Evolutionary conservation across 2,113 vertebrate genomes (phyloP).

Genomic region (Clarias gariepinus): DNA sequence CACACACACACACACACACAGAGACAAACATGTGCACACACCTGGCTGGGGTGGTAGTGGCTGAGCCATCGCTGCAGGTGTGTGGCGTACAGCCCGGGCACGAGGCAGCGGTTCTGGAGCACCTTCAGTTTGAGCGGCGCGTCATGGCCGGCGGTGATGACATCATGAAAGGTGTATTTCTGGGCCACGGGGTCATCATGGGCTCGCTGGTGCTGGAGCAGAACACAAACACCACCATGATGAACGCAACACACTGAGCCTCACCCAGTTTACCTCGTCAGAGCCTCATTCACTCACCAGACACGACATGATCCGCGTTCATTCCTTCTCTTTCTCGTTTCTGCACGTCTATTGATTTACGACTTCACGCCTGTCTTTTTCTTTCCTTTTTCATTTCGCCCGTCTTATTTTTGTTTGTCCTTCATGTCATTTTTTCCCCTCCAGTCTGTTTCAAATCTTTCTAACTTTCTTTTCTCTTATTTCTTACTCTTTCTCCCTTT

Average conservation of each 20-base stretch:
- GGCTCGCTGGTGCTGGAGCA: slow-evolving; percentile 82
- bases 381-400: not conserved
- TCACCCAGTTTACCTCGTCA: not conserved
- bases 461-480: not conserved
- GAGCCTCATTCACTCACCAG: not conserved
- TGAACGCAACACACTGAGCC: not conserved
- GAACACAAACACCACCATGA: not conserved
- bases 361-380: too few species aligned
- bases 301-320: not conserved
- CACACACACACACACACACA: not conserved
- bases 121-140: slow-evolving; percentile 72
- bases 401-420: not conserved
- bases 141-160: slow-evolving; percentile 76
- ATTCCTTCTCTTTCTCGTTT: not conserved
- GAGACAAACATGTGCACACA: not conserved
- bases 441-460: not conserved
- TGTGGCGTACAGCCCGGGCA: slow-evolving; percentile 83
- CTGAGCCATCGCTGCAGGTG: slow-evolving; percentile 86
- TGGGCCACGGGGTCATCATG: slow-evolving; percentile 82
- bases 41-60: slow-evolving; percentile 85
- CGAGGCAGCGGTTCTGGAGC: slow-evolving; percentile 85
- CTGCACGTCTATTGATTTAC: not conserved
- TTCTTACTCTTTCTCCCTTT: not conserved
- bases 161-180: slow-evolving; percentile 86
- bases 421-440: not conserved